These are phyloP conservation scores for Rhamphomyia laevipes DNA, from an alignment of 2,888 invertebrate genomes.

Conservation along the genomic window DNA sequence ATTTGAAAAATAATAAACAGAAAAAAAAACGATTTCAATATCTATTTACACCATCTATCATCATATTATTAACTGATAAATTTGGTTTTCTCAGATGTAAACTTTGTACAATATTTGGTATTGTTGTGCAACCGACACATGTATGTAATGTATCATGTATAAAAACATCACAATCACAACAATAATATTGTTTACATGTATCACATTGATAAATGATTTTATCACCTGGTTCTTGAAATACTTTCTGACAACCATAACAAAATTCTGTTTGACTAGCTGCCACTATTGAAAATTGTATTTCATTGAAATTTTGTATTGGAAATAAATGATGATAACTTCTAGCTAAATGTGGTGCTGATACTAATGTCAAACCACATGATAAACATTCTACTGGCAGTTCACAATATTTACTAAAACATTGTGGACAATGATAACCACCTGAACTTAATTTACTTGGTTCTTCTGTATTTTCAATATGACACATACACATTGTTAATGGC, in stretches of 20 bases:
- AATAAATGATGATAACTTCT: conserved; percentile 96
- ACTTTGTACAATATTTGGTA: conserved; percentile 24
- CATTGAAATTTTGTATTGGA: conserved; percentile 76
- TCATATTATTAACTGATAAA: too few relatives aligned
- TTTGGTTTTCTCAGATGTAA: too few relatives aligned
- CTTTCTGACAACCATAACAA: conserved; percentile 67
- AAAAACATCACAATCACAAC: conserved; percentile 91
- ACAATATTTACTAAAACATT: conserved; percentile 96
- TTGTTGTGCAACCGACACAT: conserved; percentile 91
- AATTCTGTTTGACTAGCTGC: conserved; percentile 25
- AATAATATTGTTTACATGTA: conserved; percentile 69
- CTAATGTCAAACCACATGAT: conserved; percentile 88
- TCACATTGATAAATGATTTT: conserved; percentile 76
- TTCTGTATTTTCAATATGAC: conserved; percentile 69
- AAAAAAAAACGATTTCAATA: too few relatives aligned
- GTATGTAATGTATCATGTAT: conserved; percentile 89
- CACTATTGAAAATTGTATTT: conserved; percentile 50
- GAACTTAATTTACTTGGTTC: conserved; percentile 56
- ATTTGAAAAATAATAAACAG: too few relatives aligned
- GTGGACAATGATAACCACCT: conserved; percentile 81
- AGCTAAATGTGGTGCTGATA: conserved; percentile 95
- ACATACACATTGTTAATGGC: conserved; percentile 84
- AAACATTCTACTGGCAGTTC: conserved; percentile 95
- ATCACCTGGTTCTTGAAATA: conserved; percentile 48
- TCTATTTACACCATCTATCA: too few relatives aligned